These are phyloP conservation scores for Tympanoctomys barrerae DNA, from an alignment of 2,797 vertebrate species.

Conservation along the genomic window DNA sequence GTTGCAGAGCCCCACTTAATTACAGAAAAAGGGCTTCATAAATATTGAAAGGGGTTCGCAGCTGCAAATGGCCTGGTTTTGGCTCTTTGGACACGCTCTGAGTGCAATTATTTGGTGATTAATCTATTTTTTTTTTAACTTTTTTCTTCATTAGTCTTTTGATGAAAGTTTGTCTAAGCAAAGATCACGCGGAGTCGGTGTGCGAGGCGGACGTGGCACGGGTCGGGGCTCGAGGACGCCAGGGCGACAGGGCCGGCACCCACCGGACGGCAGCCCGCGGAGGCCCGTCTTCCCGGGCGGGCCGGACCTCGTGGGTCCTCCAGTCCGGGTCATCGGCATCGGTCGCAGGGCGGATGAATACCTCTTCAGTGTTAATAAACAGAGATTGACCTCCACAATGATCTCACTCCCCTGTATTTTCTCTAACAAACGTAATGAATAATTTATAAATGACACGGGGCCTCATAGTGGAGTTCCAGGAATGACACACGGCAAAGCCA, in stretches of 20 bases:
- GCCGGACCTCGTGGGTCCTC: rapidly evolving
- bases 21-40: conserved; percentile 59
- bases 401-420: rapidly evolving
- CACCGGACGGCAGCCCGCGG: too few relatives aligned
- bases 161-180: conserved; percentile 16
- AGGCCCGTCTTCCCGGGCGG: too few relatives aligned
- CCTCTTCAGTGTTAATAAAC: neutral
- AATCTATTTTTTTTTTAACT: conserved; percentile 36
- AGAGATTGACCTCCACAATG: rapidly evolving
- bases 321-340: rapidly evolving
- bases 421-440: rapidly evolving
- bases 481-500: neutral
- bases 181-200: neutral
- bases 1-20: conserved; percentile 29
- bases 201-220: rapidly evolving
- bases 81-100: neutral
- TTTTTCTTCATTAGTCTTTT: conserved; percentile 30
- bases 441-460: rapidly evolving
- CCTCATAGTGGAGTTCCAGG: rapidly evolving
- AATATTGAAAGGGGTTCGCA: conserved; percentile 56
- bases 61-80: conserved; percentile 37
- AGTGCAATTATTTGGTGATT: conserved; percentile 63
- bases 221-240: rapidly evolving
- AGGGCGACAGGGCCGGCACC: too few relatives aligned
- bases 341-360: rapidly evolving